Conservation (phyloP, 2,797 vertebrate species). For the Natrix natrix region DNA sequence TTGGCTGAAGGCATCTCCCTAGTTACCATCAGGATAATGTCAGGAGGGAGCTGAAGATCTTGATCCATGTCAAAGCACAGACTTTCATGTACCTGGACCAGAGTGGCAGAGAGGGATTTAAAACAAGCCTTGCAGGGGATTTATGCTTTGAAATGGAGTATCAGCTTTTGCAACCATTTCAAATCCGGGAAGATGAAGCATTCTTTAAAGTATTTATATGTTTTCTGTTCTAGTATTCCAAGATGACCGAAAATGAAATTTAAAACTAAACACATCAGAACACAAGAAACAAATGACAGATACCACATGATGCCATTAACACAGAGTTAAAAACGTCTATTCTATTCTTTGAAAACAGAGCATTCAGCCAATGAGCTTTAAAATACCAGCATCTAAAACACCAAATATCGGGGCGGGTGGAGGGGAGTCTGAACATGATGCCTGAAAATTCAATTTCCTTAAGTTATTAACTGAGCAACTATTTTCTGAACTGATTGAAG, state of each 20-base stretch:
- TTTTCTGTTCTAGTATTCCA: background rate
- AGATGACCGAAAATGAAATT: background rate
- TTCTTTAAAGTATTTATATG: background rate
- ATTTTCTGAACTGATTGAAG: background rate
- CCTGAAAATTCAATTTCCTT: background rate
- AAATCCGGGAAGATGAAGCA: background rate
- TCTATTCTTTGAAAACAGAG: background rate
- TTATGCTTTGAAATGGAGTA: background rate
- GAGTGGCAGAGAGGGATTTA: background rate
- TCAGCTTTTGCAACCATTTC: background rate
- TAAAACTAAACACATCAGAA: background rate
- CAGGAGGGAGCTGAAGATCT: background rate
- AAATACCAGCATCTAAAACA: background rate
- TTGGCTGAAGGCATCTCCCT: background rate
- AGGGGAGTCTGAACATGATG: background rate
- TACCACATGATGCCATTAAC: background rate
- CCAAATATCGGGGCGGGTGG: background rate
- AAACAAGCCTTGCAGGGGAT: background rate
- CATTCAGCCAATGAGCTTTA: background rate
- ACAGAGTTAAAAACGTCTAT: background rate
- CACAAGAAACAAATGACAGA: background rate
- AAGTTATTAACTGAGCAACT: background rate
- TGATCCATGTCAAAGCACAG: background rate
- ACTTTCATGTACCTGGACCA: background rate
- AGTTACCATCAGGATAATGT: background rate